Conservation (phyloP, 1,140 invertebrate genomes). For the Plodia interpunctella region DNA sequence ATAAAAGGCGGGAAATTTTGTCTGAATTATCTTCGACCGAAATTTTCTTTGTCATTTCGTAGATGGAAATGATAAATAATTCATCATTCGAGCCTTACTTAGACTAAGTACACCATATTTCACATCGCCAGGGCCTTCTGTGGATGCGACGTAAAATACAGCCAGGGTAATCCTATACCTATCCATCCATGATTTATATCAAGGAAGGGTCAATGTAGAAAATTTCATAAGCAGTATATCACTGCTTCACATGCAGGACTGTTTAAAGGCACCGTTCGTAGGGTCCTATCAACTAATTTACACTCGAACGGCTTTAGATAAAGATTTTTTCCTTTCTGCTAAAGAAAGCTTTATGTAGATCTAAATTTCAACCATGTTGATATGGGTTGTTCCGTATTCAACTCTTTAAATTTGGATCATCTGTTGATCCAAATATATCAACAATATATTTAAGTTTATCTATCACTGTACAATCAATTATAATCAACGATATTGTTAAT, state of each 20-base stretch:
- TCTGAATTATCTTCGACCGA: constrained; percentile 14
- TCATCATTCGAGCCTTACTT: constrained; percentile 61
- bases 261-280: constrained; percentile 13
- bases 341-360: too few species aligned
- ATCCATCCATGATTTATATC: constrained; percentile 69
- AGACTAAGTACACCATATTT: constrained; percentile 67
- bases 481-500: too few species aligned
- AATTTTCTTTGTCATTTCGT: constrained; percentile 40
- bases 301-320: constrained; percentile 4
- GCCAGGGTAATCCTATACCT: constrained; percentile 67
- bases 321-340: neutral
- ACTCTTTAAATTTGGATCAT: too few species aligned
- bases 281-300: constrained; percentile 10
- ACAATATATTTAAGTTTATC: too few species aligned
- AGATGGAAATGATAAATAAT: constrained; percentile 63
- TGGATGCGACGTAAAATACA: constrained; percentile 66
- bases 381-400: too few species aligned
- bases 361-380: too few species aligned
- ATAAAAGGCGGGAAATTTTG: constrained; percentile 10
- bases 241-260: constrained; percentile 45
- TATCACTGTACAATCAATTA: too few species aligned
- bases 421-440: too few species aligned
- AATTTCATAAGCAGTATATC: constrained; percentile 57
- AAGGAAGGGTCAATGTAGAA: constrained; percentile 55
- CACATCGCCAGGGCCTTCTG: constrained; percentile 50